Conservation (phyloP, 2,888 invertebrate genomes). For the Crepidodera aurea region DNA sequence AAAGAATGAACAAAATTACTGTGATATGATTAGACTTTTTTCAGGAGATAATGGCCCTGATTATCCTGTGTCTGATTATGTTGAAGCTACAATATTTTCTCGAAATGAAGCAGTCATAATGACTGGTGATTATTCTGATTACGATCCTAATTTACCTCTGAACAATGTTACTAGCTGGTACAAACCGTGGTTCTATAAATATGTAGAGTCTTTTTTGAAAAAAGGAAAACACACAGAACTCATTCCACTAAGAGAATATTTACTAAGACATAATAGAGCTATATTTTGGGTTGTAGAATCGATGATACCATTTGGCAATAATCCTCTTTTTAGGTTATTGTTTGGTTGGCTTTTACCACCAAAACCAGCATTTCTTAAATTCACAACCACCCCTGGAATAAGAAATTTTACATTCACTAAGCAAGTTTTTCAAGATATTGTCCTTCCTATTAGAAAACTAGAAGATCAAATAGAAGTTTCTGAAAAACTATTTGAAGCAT, state of each 20-base stretch:
- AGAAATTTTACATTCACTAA: constrained; percentile 74
- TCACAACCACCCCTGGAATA: constrained; percentile 74
- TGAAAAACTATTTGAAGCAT: constrained; percentile 70
- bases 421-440: constrained; percentile 77
- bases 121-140: constrained; percentile 71
- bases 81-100: constrained; percentile 72
- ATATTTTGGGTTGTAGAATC: constrained; percentile 79
- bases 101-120: constrained; percentile 71
- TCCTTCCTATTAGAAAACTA: constrained; percentile 70
- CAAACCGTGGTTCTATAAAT: constrained; percentile 78
- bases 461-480: constrained; percentile 70
- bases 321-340: constrained; percentile 67
- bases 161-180: constrained; percentile 72
- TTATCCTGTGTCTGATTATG: constrained; percentile 66
- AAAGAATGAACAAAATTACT: constrained; percentile 69
- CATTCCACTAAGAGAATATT: constrained; percentile 71
- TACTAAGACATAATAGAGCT: constrained; percentile 71
- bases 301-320: constrained; percentile 76
- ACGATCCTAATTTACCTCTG: constrained; percentile 63
- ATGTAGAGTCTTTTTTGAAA: constrained; percentile 67
- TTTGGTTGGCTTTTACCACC: constrained; percentile 76
- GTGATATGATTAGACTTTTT: constrained; percentile 67
- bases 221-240: constrained; percentile 67
- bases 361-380: constrained; percentile 76
- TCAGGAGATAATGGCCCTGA: constrained; percentile 66